Evolutionary conservation across 2,113 vertebrate genomes (phyloP).

Genomic region (Spheniscus mendiculus): DNA sequence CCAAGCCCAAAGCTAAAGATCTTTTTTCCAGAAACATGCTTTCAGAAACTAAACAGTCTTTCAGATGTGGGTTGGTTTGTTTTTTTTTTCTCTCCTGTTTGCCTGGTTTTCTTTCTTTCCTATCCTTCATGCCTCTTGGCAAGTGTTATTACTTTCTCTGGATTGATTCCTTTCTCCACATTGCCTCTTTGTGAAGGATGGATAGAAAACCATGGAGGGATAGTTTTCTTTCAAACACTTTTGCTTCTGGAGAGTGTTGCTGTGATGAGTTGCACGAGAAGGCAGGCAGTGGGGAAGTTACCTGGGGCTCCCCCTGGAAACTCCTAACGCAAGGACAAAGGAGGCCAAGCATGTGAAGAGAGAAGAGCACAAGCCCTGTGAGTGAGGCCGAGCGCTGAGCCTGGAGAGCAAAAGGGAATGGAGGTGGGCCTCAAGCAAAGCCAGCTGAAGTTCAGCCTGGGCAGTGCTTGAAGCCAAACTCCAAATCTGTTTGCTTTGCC

Average conservation of each 20-base stretch:
- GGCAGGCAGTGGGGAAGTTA: background rate
- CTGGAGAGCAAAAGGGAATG: background rate
- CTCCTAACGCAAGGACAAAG: accelerated
- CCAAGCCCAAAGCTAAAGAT: background rate
- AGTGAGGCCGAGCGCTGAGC: background rate
- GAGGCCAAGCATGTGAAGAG: background rate
- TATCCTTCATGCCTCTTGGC: background rate
- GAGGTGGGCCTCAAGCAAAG: background rate
- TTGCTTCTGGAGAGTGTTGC: background rate
- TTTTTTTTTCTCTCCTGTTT: background rate
- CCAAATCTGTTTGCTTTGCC: background rate
- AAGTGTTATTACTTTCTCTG: background rate
- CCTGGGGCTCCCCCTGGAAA: background rate
- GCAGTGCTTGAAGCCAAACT: background rate
- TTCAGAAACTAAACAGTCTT: background rate
- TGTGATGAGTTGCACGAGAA: background rate
- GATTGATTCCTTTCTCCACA: background rate
- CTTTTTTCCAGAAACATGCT: background rate
- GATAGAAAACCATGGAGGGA: background rate
- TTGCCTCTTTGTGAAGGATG: background rate
- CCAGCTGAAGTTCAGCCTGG: background rate
- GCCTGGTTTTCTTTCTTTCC: background rate
- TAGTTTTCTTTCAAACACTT: background rate
- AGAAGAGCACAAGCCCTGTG: background rate
- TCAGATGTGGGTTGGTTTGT: background rate